Evolutionary conservation across 1,140 invertebrate genomes (phyloP), one percentile per base, ranked within the genome.

Genomic region (Euschistus heros): DNA sequence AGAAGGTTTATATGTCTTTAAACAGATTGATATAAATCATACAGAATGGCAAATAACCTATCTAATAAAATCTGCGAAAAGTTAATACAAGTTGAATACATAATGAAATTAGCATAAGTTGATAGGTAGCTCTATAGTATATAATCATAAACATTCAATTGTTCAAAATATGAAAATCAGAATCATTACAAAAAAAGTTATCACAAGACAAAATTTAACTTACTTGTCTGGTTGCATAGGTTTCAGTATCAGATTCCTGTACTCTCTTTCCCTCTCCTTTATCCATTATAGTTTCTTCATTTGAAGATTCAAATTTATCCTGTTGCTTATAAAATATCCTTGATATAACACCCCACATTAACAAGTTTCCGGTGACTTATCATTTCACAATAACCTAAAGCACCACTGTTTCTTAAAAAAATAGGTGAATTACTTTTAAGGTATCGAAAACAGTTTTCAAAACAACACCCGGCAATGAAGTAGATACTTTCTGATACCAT

Each of bases 321-420:
- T 60, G 59, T 30, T 37, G 33, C 30, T 46, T 67, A 63, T 67
- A 20, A 60, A 67, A 67, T 24, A 67, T 33, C 44, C 66, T 30
- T n/a, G 61, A 62, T 54, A 67, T 63, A 47, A 50, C 66, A 46
- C 62, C 62, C 66, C 66, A 67, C 66, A 67, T 67, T 44, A 67
- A 67, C 54, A 57, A 57, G 24, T 57, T 57, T 57, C 54, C 20
- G 18, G 54, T 57, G 54, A 24, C 26, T 57, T 57, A 20, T 57
- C 54, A 57, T 57, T 57, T 57, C 54, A 57, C 54, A 24, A 26
- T 4, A 24, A 24, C 24, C 54, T 24, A 20, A 24, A 26, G 24
- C 20, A 57, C 20, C 22, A 24, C 2, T 57, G 15, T 17, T 26
- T 57, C 20, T 57, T 26, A 24, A 4, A 57, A 57, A 13, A 17